Percentiles rank a stretch among this genome's conserved stretches.
Evolutionary conservation across 1,140 invertebrate species (phyloP).

Genomic region (Drosophila nigromelanica): DNA sequence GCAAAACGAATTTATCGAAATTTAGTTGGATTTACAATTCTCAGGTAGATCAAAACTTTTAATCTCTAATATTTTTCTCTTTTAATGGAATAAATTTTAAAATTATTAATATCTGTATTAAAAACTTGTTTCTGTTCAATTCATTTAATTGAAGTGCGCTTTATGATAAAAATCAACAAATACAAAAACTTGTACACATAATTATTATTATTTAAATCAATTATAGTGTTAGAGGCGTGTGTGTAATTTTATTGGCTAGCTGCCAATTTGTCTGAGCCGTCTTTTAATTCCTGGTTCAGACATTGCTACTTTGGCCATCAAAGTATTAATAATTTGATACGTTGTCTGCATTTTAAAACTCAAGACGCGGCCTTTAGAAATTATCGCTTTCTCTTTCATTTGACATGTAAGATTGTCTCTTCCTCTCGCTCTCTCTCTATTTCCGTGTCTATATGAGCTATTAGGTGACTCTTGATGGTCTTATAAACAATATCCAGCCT

Average conservation of each 20-base stretch:
- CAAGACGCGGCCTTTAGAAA: no score
- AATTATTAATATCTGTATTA: no score
- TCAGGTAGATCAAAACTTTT: no score
- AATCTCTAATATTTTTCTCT: no score
- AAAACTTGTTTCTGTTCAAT: no score
- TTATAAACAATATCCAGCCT: conserved; percentile 64
- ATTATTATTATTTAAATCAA: not conserved
- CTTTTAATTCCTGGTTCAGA: conserved; percentile 23
- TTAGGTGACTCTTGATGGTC: conserved; percentile 69
- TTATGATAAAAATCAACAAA: no score
- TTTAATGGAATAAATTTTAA: no score
- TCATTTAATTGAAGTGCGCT: no score
- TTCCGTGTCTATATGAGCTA: conserved; percentile 39
- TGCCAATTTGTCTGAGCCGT: conserved; percentile 29
- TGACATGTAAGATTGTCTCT: not conserved
- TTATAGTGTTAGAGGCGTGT: not conserved
- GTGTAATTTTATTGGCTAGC: conserved; percentile 8
- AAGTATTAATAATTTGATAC: conserved; percentile 75
- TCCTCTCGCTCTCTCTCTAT: not conserved
- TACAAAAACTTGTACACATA: not conserved
- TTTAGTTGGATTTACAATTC: no score
- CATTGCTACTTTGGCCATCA: conserved; percentile 44
- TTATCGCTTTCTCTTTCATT: not conserved
- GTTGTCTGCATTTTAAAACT: conserved; percentile 68
- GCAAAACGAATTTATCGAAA: no score